Conservation (phyloP, 2,888 invertebrate genomes). For the Syrphus vitripennis region DNA sequence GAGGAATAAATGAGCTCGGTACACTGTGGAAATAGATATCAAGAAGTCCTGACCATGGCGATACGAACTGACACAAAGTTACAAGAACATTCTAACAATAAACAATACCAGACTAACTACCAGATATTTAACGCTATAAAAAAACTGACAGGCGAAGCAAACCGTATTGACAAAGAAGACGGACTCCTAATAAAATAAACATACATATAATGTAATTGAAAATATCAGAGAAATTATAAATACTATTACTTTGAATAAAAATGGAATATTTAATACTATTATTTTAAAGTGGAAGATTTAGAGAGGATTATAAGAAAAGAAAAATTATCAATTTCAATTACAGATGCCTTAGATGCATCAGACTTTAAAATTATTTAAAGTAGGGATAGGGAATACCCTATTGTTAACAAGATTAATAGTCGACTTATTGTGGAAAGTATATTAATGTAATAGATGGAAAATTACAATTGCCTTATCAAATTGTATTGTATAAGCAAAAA, state of each 20-base stretch:
- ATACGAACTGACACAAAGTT: too few species aligned
- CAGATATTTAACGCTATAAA: neutral
- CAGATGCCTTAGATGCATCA: neutral
- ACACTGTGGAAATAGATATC: too few species aligned
- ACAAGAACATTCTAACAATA: too few species aligned
- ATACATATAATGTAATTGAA: too few species aligned
- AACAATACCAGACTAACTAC: neutral
- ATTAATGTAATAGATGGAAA: neutral
- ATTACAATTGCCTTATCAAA: neutral
- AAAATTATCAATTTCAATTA: neutral
- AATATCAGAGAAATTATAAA: neutral
- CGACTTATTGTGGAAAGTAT: neutral
- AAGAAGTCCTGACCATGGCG: too few species aligned
- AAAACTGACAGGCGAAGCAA: neutral
- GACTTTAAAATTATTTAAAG: neutral
- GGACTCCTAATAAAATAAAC: neutral
- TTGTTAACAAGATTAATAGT: neutral
- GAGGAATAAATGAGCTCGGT: too few species aligned
- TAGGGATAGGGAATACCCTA: neutral
- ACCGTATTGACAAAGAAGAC: neutral
- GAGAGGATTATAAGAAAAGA: neutral
- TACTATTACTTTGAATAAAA: neutral
- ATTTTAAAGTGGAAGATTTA: neutral
- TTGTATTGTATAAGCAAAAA: neutral
- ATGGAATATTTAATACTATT: neutral